Evolutionary conservation across 2,888 invertebrate genomes (phyloP).

Genomic region (Pseudococcus jackbeardsleyi): DNA sequence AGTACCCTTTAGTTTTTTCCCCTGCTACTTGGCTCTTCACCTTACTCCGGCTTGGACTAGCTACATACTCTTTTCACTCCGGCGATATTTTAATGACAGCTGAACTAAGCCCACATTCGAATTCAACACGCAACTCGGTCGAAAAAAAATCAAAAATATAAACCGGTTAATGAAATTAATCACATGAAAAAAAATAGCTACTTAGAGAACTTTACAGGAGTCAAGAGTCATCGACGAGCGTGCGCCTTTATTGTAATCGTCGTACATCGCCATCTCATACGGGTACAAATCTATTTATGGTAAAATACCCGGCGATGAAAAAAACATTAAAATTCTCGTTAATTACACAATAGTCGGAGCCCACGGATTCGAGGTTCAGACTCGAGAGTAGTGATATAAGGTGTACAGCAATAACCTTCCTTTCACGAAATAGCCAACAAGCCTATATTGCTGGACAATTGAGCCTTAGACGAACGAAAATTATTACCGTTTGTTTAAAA

Average conservation of each 20-base stretch:
- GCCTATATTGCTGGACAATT: not conserved
- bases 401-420: slow-evolving; percentile 2
- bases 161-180: slow-evolving; percentile 38
- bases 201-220: not conserved
- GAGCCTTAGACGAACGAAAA: not conserved
- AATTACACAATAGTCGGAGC: slow-evolving; percentile 5
- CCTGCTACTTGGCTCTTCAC: not conserved
- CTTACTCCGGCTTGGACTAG: not conserved
- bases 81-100: slow-evolving; percentile 37
- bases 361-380: not conserved
- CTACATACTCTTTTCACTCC: not conserved
- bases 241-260: not conserved
- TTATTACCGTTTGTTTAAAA: slow-evolving; percentile 10
- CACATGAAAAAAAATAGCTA: slow-evolving; percentile 21
- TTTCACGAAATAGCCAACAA: slow-evolving; percentile 4
- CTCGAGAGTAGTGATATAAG: not conserved
- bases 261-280: not conserved
- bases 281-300: slow-evolving; percentile 31
- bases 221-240: not conserved
- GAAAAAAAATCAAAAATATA: slow-evolving; percentile 17
- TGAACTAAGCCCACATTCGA: slow-evolving; percentile 43
- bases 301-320: slow-evolving; percentile 8
- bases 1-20: slow-evolving; percentile 34
- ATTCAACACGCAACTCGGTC: slow-evolving; percentile 8
- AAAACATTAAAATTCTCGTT: slow-evolving; percentile 29